Base-by-base conservation (phyloP, 1,140 invertebrate genomes). In the Ladona fulva region DNA sequence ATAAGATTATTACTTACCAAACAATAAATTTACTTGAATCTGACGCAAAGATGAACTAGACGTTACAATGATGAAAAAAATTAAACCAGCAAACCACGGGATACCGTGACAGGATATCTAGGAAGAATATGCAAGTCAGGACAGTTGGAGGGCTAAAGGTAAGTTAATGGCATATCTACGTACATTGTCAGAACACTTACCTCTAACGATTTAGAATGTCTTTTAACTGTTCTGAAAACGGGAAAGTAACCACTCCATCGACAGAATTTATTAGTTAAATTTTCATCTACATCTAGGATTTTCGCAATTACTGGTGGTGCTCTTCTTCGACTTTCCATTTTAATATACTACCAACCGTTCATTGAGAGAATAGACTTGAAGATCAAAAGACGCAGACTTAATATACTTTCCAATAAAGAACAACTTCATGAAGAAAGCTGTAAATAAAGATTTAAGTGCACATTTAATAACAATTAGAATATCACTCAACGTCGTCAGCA, bases 81-180 rank as follows among this genome's bases (percentile, higher is more conserved):
- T 84, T 88, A 90, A 92, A 7, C 88, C 87, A 8, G 88, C 85
- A 24, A 97, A 83, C 95, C 95, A 97, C 8, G 91, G 88, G 78
- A 96, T 89, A n/a, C 95, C 95, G 88, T 97, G 93, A 82, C 95
- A 96, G 5, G 94, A 94, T 82, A 93, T 89, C 92, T 96, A 84
- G 74, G 86, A 83, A 78, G 52, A 42, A 79, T 73, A 74, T 80
- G 66, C 44, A 12, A n/a, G 19, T 75, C 76, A 81, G 77, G 29
- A 22, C 29, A 77, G 25, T 42, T 80, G 77, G 29, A 75, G 59
- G 22, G 80, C 25, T 24, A 42, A 75, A 78, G 44, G 24, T 76
- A 24, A 79, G 78, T 42, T 42, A 74, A 78, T 44, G 52, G 78
- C 29, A 66, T 66, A n/a, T n/a, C n/a, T n/a, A n/a, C n/a, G n/a